These are phyloP conservation scores for Tachypleus tridentatus DNA, from an alignment of 1,140 invertebrate genomes.

Conservation along the genomic window DNA sequence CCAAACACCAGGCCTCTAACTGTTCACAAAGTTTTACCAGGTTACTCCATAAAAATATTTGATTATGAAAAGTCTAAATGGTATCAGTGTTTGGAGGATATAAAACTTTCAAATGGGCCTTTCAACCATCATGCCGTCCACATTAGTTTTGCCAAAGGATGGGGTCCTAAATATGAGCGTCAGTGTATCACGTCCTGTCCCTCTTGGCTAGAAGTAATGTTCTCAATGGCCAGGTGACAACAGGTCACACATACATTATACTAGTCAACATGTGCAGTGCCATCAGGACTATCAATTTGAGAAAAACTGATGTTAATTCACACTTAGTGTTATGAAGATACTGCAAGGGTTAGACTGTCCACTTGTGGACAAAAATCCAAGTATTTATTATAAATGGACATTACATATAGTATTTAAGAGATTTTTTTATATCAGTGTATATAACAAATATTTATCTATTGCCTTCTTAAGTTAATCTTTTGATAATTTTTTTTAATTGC, in stretches of 20 bases:
- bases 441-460: too few species aligned
- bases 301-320: too few species aligned
- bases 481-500: too few species aligned
- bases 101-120: constrained; percentile 38
- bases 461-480: too few species aligned
- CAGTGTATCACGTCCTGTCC: constrained; percentile 75
- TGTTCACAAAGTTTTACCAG: constrained; percentile 63
- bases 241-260: neutral
- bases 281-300: too few species aligned
- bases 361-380: too few species aligned
- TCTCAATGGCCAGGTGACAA: constrained; percentile 30
- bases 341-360: too few species aligned
- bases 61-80: constrained; percentile 43
- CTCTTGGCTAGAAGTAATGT: constrained; percentile 78
- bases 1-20: constrained; percentile 49
- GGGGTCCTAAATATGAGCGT: constrained; percentile 72
- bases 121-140: constrained; percentile 66
- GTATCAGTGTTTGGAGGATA: constrained; percentile 23
- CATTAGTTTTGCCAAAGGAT: constrained; percentile 84
- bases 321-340: too few species aligned
- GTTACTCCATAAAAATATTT: constrained; percentile 71
- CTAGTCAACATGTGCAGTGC: too few species aligned
- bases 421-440: too few species aligned
- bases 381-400: too few species aligned
- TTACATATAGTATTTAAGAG: too few species aligned